Evolutionary conservation across 2,797 vertebrate species (phyloP).

Genomic region (Pelodytes ibericus): DNA sequence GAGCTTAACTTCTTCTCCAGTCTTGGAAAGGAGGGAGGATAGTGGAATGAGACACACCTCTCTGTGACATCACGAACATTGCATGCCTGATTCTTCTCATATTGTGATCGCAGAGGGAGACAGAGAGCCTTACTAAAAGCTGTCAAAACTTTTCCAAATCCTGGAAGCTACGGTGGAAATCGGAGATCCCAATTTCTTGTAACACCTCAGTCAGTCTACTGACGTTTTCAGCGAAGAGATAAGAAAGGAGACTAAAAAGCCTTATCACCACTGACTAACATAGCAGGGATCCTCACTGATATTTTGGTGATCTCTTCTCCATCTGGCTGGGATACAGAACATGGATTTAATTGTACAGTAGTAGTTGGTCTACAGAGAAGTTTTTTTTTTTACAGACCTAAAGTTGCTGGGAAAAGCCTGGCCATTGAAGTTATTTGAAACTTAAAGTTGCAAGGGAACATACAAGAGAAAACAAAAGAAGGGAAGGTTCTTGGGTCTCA

Average conservation of each 20-base stretch:
- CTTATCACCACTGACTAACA: background rate
- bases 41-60: conserved; percentile 52
- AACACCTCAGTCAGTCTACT: background rate
- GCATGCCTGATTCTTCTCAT: conserved; percentile 44
- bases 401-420: background rate
- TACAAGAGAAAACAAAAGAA: background rate
- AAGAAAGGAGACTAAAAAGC: background rate
- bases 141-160: conserved; percentile 49
- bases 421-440: background rate
- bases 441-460: background rate
- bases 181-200: background rate
- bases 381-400: too few species aligned
- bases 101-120: conserved; percentile 37
- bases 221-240: background rate
- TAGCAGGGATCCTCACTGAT: background rate
- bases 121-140: conserved; percentile 33
- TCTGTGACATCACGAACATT: conserved; percentile 38
- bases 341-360: background rate
- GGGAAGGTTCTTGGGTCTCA: background rate
- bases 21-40: conserved; percentile 16
- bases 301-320: background rate
- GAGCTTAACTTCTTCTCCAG: background rate
- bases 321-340: background rate
- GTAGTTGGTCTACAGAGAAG: too few species aligned
- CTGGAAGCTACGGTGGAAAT: conserved; percentile 19